phyloP scores from a whole-genome alignment of 2,113 vertebrate genomes.

The Pelusios castaneus region DNA sequence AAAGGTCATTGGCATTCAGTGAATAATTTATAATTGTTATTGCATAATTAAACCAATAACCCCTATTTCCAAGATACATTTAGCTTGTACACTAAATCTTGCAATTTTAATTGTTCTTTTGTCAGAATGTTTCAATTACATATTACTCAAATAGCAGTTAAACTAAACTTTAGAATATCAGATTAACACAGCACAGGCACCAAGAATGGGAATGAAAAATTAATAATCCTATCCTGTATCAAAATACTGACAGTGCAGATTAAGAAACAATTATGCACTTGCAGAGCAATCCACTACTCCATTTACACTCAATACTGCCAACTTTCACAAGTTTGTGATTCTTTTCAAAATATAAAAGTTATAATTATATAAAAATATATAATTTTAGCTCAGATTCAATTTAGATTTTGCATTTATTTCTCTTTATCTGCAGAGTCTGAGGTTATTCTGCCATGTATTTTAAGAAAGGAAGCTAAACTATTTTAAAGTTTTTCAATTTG shows the following conservation, averaged over 20 bases:
- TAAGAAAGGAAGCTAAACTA: background rate
- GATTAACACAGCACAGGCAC: background rate
- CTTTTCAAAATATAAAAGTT: background rate
- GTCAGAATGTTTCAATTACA: background rate
- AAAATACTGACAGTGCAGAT: background rate
- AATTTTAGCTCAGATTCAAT: background rate
- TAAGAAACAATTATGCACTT: background rate
- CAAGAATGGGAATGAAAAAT: constrained; percentile 21
- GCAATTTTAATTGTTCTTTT: background rate
- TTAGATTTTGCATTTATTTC: background rate
- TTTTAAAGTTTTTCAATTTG: background rate
- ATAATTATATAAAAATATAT: too few species aligned
- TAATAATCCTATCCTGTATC: background rate
- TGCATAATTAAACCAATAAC: background rate
- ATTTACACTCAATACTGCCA: background rate
- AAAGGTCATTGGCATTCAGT: background rate
- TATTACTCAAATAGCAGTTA: background rate
- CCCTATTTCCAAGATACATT: background rate
- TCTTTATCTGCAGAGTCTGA: background rate
- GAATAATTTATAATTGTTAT: background rate
- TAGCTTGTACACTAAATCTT: background rate
- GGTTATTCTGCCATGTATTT: background rate
- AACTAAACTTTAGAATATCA: background rate
- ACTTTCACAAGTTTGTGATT: background rate
- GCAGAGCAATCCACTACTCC: background rate